phyloP scores from a whole-genome alignment of 2,888 invertebrate species.

The Drosophila crucigera region DNA sequence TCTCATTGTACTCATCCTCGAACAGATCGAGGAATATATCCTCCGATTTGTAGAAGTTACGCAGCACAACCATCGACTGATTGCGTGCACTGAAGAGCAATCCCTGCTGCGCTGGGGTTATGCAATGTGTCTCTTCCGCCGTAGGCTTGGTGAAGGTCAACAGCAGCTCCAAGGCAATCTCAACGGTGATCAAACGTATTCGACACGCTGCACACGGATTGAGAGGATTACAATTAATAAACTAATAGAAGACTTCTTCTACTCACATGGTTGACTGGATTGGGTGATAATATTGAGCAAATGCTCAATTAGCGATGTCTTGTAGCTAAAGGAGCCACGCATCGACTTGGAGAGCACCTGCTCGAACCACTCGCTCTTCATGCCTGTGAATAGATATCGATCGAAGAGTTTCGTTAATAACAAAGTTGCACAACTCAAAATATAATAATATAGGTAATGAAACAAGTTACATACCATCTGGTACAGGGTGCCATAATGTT shows the following conservation, averaged over 20 bases:
- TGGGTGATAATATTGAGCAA: constrained; percentile 92
- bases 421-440: constrained; percentile 8
- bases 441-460: constrained; percentile 52
- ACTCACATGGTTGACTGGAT: constrained; percentile 93
- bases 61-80: constrained; percentile 93
- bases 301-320: constrained; percentile 92
- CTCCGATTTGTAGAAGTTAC: constrained; percentile 98
- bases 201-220: constrained; percentile 88
- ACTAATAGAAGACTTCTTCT: too few species aligned
- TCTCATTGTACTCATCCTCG: constrained; percentile 98
- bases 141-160: constrained; percentile 87
- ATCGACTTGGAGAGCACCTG: constrained; percentile 89
- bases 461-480: constrained; percentile 81
- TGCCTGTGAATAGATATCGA: constrained; percentile 87
- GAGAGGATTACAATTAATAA: not conserved
- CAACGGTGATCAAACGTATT: constrained; percentile 96
- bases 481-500: constrained; percentile 53
- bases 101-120: constrained; percentile 86
- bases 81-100: constrained; percentile 90
- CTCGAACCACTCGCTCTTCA: constrained; percentile 92
- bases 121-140: constrained; percentile 76
- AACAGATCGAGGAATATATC: constrained; percentile 99
- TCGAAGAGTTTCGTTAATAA: constrained; percentile 58
- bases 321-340: constrained; percentile 89
- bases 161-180: constrained; percentile 93